Conservation (phyloP, 2,888 invertebrate species). For the Lochmaea capreae region DNA sequence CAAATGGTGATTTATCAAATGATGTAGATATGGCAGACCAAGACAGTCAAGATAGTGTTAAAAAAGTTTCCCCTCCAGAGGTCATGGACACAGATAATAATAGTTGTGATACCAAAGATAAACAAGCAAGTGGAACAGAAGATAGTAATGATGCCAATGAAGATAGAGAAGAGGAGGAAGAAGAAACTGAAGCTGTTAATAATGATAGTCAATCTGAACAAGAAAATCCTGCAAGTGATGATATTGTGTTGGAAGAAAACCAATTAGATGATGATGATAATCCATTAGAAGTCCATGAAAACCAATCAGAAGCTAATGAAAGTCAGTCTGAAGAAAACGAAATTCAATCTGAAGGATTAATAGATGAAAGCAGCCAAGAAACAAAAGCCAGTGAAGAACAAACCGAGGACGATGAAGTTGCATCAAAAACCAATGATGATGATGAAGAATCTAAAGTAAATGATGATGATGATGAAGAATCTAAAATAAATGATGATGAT, state of each 20-base stretch:
- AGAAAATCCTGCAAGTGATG: conserved; percentile 48
- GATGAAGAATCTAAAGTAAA: conserved; percentile 10
- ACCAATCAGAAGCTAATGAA: conserved; percentile 41
- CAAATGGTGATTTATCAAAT: conserved; percentile 60
- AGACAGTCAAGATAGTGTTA: conserved; percentile 50
- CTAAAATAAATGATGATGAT: conserved; percentile 35
- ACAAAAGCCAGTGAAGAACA: conserved; percentile 42
- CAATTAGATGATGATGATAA: conserved; percentile 38
- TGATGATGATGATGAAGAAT: not conserved
- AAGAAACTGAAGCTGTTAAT: conserved; percentile 8
- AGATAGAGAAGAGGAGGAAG: conserved; percentile 36
- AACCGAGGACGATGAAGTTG: conserved; percentile 14
- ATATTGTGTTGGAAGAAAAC: conserved; percentile 37
- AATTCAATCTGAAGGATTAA: conserved; percentile 29
- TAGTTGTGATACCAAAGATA: conserved; percentile 45
- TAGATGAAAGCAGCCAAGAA: conserved; percentile 50
- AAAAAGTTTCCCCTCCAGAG: conserved; percentile 46
- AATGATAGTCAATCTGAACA: conserved; percentile 11
- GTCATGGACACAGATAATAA: conserved; percentile 58
- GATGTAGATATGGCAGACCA: conserved; percentile 53
- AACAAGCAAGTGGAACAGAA: conserved; percentile 43
- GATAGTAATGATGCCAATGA: conserved; percentile 34
- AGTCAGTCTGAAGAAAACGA: conserved; percentile 37
- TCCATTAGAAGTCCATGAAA: conserved; percentile 27
- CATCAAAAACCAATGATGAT: conserved; percentile 7